Evolutionary conservation across 1,140 invertebrate genomes (phyloP), one percentile per base, ranked within the genome.

Genomic region (Drosophila fuyamai): DNA sequence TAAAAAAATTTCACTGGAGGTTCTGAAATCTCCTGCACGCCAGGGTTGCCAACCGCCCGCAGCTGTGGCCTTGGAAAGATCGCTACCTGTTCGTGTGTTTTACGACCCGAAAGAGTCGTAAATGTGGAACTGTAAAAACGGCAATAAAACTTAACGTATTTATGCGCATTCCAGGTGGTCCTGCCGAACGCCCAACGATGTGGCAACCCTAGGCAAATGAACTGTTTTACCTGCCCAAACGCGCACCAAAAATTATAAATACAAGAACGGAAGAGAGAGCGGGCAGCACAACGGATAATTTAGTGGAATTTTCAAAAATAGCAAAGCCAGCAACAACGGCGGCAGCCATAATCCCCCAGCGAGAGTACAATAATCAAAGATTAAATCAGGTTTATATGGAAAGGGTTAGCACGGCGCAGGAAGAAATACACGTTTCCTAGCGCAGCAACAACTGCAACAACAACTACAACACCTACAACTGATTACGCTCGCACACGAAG

Each of bases 381-480:
- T 88, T 88, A 88, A 88, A 88, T 88, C 84, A 88, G 84, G 84
- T 88, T 88, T 88, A 89, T 90, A 80, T 84, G 74, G 80, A 90
- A 79, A 89, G 85, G 84, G 84, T 90, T 89, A 84, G 88, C 88
- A 89, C 72, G 81, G 81, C 82, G 72, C 83, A 86, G 83, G 83
- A 88, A 88, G 85, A 89, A 89, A 89, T 90, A 89, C 84, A 89
- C 85, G 84, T 90, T 90, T 89, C 83, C 84, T 89, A 89, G 85
- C 82, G 38, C 51, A 83, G 65, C 58, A 71, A 61, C 79, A 54
- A 70, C 9, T 13, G 38, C 71, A 79, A 72, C 71, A 65, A 67
- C 80, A 76, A 66, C 60, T 60, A 50, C 75, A 78, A 60, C 73
- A 81, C 60, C 79, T 60, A 81, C 79, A 78, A 84, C 84, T 76